Evolutionary conservation across 2,113 vertebrate species (phyloP).

Genomic region (Microtus oregoni): DNA sequence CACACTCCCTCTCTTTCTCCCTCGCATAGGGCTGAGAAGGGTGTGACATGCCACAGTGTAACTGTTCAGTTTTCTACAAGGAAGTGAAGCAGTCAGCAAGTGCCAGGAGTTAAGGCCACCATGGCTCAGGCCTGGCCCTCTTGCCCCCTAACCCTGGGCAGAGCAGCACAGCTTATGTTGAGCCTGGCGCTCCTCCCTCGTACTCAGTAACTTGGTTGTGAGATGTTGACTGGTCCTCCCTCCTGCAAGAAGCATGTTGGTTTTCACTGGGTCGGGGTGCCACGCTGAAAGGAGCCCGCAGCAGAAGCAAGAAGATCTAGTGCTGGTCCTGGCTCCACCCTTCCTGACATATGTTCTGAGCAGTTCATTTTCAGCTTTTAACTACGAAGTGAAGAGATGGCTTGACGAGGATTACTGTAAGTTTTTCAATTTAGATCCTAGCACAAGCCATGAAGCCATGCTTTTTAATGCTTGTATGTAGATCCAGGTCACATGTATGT

Average conservation of each 20-base stretch:
- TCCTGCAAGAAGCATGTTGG: neutral
- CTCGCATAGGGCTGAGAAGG: neutral
- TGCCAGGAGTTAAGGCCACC: neutral
- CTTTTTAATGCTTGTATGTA: neutral
- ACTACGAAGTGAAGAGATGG: neutral
- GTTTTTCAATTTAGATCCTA: neutral
- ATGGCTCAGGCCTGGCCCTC: neutral
- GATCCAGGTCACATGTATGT: neutral
- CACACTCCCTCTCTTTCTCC: neutral
- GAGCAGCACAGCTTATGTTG: neutral
- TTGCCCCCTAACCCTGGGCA: neutral
- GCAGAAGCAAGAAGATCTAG: neutral
- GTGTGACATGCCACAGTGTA: neutral
- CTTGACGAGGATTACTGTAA: neutral
- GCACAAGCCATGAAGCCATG: neutral
- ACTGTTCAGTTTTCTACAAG: neutral
- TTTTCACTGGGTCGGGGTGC: neutral
- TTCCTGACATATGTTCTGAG: neutral
- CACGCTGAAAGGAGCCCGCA: neutral
- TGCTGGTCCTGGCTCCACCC: neutral
- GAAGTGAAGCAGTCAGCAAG: neutral
- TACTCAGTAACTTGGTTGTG: neutral
- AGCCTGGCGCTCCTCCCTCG: neutral
- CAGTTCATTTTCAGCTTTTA: neutral
- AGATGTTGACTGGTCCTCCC: neutral